These are phyloP conservation scores for Plagiodera versicolora DNA, from an alignment of 2,888 invertebrate genomes.

Conservation along the genomic window DNA sequence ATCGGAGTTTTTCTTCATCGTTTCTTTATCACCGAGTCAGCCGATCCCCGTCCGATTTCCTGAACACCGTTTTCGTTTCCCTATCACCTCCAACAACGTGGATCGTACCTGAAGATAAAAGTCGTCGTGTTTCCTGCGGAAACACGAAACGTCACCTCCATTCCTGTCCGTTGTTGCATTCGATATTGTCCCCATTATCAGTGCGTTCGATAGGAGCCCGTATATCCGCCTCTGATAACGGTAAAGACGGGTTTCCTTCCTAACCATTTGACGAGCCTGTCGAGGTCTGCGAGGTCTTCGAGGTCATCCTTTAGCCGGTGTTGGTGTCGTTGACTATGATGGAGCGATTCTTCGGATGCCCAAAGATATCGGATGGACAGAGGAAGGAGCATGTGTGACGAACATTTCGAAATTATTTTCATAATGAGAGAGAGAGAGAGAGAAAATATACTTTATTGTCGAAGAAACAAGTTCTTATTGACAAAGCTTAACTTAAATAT, in stretches of 20 bases:
- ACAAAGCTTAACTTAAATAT: too few relatives aligned
- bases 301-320: conserved; percentile 29
- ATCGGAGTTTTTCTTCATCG: background rate
- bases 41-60: background rate
- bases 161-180: conserved; percentile 10
- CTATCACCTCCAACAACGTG: background rate
- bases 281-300: conserved; percentile 28
- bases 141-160: background rate
- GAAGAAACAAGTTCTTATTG: too few relatives aligned
- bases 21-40: background rate
- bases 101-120: background rate
- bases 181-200: conserved; percentile 6
- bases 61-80: background rate
- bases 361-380: background rate
- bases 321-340: conserved; percentile 35
- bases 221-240: conserved; percentile 37
- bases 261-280: conserved; percentile 28
- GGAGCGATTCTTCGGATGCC: conserved; percentile 18
- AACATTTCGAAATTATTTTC: background rate
- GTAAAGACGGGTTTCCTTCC: conserved; percentile 41
- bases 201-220: conserved; percentile 17
- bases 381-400: background rate
- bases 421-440: too few relatives aligned
- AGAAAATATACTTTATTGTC: too few relatives aligned
- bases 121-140: background rate